phyloP scores from a whole-genome alignment of 1,140 invertebrate species.

The Protaetia brevitarsis region DNA sequence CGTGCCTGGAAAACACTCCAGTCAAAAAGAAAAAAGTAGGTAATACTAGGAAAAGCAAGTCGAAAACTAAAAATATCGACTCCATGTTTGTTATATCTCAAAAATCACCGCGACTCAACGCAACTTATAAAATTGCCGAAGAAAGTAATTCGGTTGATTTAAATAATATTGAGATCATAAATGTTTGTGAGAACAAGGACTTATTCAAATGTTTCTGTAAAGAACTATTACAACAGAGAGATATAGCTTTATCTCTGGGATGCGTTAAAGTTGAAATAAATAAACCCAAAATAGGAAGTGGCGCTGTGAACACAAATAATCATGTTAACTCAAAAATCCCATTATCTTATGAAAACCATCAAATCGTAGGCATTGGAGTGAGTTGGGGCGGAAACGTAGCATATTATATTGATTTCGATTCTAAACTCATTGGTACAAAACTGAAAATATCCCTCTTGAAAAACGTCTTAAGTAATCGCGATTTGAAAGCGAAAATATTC shows the following conservation, averaged over 20 bases:
- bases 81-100: background rate
- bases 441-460: constrained; percentile 38
- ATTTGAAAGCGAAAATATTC: constrained; percentile 52
- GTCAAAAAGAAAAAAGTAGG: constrained; percentile 14
- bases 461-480: constrained; percentile 44
- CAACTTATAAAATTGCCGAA: background rate
- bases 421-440: constrained; percentile 47
- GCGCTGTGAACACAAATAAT: constrained; percentile 35
- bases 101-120: background rate
- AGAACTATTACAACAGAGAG: constrained; percentile 42
- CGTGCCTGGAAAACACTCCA: background rate
- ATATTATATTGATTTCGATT: constrained; percentile 50
- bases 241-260: constrained; percentile 51
- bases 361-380: constrained; percentile 53
- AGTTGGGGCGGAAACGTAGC: constrained; percentile 51
- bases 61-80: background rate
- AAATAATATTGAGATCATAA: constrained; percentile 45
- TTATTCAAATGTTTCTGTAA: constrained; percentile 50
- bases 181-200: constrained; percentile 47
- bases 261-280: constrained; percentile 42
- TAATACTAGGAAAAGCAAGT: background rate
- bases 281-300: constrained; percentile 52
- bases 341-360: constrained; percentile 47
- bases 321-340: background rate
- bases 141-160: constrained; percentile 13